Base-by-base conservation (phyloP, 2,888 invertebrate genomes). In the Merodon equestris region DNA sequence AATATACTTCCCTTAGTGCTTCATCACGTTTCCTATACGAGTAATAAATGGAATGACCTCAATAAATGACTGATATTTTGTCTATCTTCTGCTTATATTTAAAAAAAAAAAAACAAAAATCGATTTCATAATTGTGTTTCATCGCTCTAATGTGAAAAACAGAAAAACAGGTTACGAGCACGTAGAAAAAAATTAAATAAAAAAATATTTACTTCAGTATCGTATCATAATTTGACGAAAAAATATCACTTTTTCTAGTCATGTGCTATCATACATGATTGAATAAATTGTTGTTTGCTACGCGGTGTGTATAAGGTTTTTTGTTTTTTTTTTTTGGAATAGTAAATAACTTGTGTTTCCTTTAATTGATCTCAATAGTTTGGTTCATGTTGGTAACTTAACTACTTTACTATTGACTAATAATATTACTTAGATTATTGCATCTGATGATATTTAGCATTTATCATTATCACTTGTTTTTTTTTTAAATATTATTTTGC, bases 1-100 rank as follows among this genome's bases (percentile, higher is more conserved):
- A 61, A 61, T 71, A 45, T 61, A 61, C 44, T 51, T 63, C 48
- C 14, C 38, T 58, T 79, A 50, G 66, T 50, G 54, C 44, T 67
- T 77, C 64, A 67, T 66, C 71, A 81, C 76, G 70, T 81, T 81
- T 81, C 51, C 61, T 81, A 74, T 27, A 27, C 27, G 27, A 27
- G 34, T 74, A 74, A 79, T 68, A 74, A 76, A 77, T 83, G 83
- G 83, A 83, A 83, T 83, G 83, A 83, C 81, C 82, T 81, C 74
- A 82, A 82, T 83, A 83, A 83, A 83, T 83, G 83, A 74, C 83
- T 83, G 73, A 77, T 67, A 72, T 68, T 73, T 77, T 63, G 77
- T 68, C 76, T 72, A 61, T 56, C 40, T 40, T 40, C 40, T 50
- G 13, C 51, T 51, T 61, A 50, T 51, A 27, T 17, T 27, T 42